These are phyloP conservation scores for Aratinga solstitialis DNA, from an alignment of 2,797 vertebrate species.

Conservation along the genomic window DNA sequence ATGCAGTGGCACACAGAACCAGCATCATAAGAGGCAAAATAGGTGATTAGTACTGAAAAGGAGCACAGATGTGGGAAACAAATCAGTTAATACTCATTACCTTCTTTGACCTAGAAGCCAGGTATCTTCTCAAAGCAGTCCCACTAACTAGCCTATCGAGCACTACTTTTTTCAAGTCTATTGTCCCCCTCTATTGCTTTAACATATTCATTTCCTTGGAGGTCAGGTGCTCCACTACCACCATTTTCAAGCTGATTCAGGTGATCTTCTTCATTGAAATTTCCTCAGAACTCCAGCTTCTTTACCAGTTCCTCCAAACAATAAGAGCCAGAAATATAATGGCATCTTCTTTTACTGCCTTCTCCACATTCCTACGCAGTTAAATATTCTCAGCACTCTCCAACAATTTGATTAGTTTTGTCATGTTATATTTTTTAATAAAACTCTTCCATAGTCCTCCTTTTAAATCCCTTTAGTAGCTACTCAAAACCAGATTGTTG, in stretches of 20 bases:
- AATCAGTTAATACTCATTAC: not conserved
- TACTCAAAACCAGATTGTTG: not conserved
- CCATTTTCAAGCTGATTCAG: not conserved
- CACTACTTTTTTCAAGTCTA: not conserved
- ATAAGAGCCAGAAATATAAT: not conserved
- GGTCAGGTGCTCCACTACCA: not conserved
- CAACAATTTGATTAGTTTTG: not conserved
- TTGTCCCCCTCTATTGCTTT: not conserved
- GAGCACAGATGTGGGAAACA: not conserved
- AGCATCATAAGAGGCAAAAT: not conserved
- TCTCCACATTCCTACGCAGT: not conserved
- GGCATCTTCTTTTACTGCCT: not conserved
- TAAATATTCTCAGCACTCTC: not conserved
- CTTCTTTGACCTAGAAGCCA: not conserved
- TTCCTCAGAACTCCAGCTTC: not conserved
- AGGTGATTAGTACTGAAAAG: not conserved
- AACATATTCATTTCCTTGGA: not conserved
- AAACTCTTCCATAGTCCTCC: not conserved
- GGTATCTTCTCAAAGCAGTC: not conserved
- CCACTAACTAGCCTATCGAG: not conserved
- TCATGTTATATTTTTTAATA: not conserved
- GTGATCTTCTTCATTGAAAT: not conserved
- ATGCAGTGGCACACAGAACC: not conserved
- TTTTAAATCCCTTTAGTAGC: not conserved
- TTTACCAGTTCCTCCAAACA: not conserved